Evolutionary conservation across 2,113 vertebrate species (phyloP).

Genomic region (Todiramphus chloris): DNA sequence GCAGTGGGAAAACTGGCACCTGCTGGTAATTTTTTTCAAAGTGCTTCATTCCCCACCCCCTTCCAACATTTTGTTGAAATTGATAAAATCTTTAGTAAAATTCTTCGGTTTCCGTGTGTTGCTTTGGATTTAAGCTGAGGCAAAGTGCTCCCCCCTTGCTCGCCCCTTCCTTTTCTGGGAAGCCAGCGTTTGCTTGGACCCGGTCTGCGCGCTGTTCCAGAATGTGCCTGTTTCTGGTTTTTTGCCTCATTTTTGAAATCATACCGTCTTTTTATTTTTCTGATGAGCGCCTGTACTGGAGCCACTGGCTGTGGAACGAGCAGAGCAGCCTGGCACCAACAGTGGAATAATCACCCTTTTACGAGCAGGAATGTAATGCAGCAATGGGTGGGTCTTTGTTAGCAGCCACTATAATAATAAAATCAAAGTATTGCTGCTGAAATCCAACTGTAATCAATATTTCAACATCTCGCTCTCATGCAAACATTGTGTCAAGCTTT

Average conservation of each 20-base stretch:
- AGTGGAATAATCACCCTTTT: slow-evolving; percentile 40
- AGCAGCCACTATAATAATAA: background rate
- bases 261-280: background rate
- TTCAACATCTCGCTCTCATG: slow-evolving; percentile 4
- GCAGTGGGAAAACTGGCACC: background rate
- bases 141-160: background rate
- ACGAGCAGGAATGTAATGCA: background rate
- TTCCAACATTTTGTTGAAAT: background rate
- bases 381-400: slow-evolving; percentile 35
- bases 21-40: background rate
- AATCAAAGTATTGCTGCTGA: slow-evolving; percentile 36
- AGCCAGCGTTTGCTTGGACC: background rate
- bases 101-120: background rate
- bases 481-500: background rate
- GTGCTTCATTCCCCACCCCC: background rate
- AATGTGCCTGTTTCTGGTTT: slow-evolving; percentile 9
- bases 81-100: background rate
- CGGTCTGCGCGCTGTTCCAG: background rate
- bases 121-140: background rate
- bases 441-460: slow-evolving; percentile 26
- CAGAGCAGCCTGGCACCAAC: background rate
- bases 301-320: background rate
- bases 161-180: background rate
- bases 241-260: slow-evolving; percentile 57
- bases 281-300: background rate